A percentile compares a stretch with the other conserved stretches of the same genome.
Evolutionary conservation across 2,113 vertebrate genomes (phyloP).

Genomic region (Actinemys pallida): DNA sequence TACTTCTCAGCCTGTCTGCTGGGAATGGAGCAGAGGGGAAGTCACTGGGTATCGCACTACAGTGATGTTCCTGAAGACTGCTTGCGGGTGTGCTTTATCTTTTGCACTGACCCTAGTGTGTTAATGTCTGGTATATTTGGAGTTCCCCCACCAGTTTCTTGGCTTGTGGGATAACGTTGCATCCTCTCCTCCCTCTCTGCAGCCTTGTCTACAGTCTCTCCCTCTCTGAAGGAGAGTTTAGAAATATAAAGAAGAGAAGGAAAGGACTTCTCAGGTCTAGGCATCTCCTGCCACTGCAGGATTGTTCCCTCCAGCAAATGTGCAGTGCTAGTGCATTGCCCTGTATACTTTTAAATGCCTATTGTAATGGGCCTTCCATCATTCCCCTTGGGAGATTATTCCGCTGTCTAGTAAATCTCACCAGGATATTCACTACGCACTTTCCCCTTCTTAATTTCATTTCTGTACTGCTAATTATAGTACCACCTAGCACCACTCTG

Average conservation of each 20-base stretch:
- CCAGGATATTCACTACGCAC: neutral
- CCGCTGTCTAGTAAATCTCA: neutral
- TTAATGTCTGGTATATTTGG: neutral
- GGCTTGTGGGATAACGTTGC: neutral
- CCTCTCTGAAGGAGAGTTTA: neutral
- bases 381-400: neutral
- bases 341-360: neutral
- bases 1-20: neutral
- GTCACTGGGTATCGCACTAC: neutral
- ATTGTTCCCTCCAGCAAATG: too few relatives aligned
- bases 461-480: neutral
- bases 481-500: rapidly evolving
- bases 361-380: neutral
- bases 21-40: neutral
- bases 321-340: neutral
- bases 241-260: neutral
- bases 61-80: neutral
- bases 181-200: neutral
- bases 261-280: neutral
- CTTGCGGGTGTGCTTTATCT: neutral
- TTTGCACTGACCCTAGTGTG: neutral
- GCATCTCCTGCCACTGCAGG: neutral
- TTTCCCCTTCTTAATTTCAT: neutral
- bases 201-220: neutral
- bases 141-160: neutral